phyloP scores from a whole-genome alignment of 2,797 vertebrate species.

The Melanotaenia maccullochi region DNA sequence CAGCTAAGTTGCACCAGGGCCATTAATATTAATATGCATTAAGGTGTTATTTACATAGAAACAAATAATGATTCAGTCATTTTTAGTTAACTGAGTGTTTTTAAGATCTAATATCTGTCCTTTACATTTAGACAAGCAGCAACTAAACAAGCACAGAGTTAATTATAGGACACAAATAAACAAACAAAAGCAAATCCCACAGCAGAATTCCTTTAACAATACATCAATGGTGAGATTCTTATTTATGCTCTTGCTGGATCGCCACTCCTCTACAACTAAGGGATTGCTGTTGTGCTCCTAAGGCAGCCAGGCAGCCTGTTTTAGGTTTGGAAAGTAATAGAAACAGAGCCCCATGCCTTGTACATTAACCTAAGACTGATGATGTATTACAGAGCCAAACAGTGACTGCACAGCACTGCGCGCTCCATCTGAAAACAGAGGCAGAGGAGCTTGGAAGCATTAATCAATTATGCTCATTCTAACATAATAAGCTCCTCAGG shows the following conservation, averaged over 20 bases:
- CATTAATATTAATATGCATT: not conserved
- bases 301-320: not conserved
- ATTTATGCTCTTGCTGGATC: not conserved
- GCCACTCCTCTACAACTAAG: not conserved
- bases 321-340: not conserved
- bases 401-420: not conserved
- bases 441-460: conserved; percentile 11
- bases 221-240: not conserved
- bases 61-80: too few relatives aligned
- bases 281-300: not conserved
- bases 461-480: conserved; percentile 21
- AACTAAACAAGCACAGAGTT: not conserved
- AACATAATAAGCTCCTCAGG: conserved; percentile 18
- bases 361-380: conserved; percentile 6
- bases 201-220: too few relatives aligned
- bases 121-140: not conserved
- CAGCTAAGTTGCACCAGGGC: not conserved
- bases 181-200: not conserved
- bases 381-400: not conserved
- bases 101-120: not conserved
- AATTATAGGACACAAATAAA: not conserved
- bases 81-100: not conserved
- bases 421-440: conserved; percentile 1
- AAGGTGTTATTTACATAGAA: not conserved
- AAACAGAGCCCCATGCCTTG: not conserved